Evolutionary conservation across 2,888 invertebrate genomes (phyloP).

Genomic region (Ichneumoninae sp.): DNA sequence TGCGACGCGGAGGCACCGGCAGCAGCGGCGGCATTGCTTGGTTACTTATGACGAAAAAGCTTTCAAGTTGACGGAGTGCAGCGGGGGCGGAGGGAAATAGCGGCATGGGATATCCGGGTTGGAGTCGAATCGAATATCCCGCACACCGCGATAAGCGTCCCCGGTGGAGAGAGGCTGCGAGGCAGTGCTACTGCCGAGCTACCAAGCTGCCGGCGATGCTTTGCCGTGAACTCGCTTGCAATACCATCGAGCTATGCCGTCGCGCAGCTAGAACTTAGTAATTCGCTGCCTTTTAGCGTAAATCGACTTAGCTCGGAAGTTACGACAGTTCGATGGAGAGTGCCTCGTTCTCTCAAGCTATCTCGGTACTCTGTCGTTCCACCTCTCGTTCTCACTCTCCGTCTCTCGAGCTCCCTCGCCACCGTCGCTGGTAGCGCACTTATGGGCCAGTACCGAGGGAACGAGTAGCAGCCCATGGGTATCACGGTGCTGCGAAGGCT

Average conservation of each 20-base stretch:
- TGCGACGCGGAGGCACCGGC: conserved; percentile 18
- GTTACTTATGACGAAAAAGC: conserved; percentile 63
- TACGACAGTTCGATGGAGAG: conserved; percentile 67
- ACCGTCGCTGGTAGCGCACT: conserved; percentile 36
- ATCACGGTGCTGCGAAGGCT: conserved; percentile 36
- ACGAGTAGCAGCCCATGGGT: conserved; percentile 34
- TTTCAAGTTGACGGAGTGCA: conserved; percentile 56
- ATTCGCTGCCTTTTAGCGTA: conserved; percentile 68
- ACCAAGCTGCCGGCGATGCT: conserved; percentile 37
- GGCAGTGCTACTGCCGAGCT: conserved; percentile 20
- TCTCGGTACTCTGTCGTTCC: conserved; percentile 44
- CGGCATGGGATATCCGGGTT: conserved; percentile 47
- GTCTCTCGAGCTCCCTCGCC: not conserved
- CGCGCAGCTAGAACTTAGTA: conserved; percentile 64
- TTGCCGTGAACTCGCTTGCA: conserved; percentile 43
- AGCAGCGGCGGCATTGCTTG: not conserved
- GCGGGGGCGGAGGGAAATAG: conserved; percentile 46
- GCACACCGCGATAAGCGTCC: conserved; percentile 36
- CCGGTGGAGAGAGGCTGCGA: not conserved
- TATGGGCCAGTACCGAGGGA: conserved; percentile 29
- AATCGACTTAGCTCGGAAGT: conserved; percentile 68
- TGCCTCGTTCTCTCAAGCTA: conserved; percentile 54
- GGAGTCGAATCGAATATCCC: conserved; percentile 61
- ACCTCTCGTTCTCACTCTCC: conserved; percentile 26
- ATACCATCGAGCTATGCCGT: conserved; percentile 50